phyloP scores from a whole-genome alignment of 2,888 invertebrate species.

The Automeris io region DNA sequence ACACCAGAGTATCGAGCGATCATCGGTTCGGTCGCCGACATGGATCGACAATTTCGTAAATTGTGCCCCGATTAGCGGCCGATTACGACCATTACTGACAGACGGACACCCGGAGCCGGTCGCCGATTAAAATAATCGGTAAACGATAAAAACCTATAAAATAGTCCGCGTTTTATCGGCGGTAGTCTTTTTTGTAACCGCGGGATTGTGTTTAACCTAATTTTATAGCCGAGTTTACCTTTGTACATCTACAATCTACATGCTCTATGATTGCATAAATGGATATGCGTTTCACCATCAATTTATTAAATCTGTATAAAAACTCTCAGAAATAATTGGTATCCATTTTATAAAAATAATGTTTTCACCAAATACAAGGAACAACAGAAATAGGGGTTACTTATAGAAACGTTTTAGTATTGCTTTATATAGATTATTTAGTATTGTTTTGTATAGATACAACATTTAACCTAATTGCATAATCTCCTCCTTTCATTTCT shows the following conservation, averaged over 20 bases:
- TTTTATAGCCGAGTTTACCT: background rate
- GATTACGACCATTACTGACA: slow-evolving; percentile 73
- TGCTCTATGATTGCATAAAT: background rate
- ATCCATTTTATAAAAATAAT: no score
- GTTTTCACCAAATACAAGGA: no score
- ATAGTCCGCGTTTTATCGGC: slow-evolving; percentile 51
- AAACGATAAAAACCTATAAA: slow-evolving; percentile 71
- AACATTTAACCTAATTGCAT: no score
- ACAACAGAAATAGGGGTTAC: no score
- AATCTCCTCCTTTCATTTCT: no score
- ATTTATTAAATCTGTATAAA: no score
- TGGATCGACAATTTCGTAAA: slow-evolving; percentile 76
- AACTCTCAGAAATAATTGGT: no score
- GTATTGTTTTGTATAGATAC: no score
- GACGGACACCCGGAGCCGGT: slow-evolving; percentile 68
- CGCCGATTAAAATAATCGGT: slow-evolving; percentile 74
- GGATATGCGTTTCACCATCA: background rate
- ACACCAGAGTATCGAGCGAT: slow-evolving; percentile 50
- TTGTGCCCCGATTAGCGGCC: slow-evolving; percentile 74
- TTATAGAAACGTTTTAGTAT: no score
- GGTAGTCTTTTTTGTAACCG: slow-evolving; percentile 46
- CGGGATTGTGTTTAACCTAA: slow-evolving; percentile 14
- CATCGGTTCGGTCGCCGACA: slow-evolving; percentile 67
- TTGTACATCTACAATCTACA: no score
- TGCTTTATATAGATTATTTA: no score